These are phyloP conservation scores for Nesometra sesokonis DNA, from an alignment of 35 echinoderm and acorn worm species.

Conservation along the genomic window DNA sequence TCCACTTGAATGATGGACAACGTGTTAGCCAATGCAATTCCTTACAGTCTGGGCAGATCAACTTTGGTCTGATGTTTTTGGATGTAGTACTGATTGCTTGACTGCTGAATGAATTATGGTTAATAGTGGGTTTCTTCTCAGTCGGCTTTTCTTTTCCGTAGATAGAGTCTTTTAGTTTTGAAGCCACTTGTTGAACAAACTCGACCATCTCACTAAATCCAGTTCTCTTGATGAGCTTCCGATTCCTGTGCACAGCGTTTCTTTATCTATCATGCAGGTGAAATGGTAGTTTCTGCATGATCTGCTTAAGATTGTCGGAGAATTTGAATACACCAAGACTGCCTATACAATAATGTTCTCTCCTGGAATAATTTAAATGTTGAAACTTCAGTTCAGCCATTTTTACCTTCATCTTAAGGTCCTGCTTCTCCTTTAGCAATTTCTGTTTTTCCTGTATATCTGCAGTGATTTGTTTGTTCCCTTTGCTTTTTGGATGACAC, in stretches of 20 bases:
- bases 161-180: conserved; percentile 21
- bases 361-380: not conserved
- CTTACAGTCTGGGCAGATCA: not conserved
- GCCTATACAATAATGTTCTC: conserved; percentile 16
- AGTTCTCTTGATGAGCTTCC: conserved; percentile 3
- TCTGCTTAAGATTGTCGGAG: conserved; percentile 8
- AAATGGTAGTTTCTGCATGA: conserved; percentile 9
- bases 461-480: not conserved
- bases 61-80: not conserved
- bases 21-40: not conserved
- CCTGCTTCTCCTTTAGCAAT: conserved; percentile 9
- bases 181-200: not conserved
- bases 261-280: conserved; percentile 39
- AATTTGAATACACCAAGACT: conserved; percentile 14
- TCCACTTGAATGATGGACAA: not conserved
- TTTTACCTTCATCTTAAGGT: conserved; percentile 18
- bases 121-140: not conserved
- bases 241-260: conserved; percentile 1
- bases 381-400: conserved; percentile 7
- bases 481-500: not conserved
- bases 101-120: not conserved
- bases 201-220: conserved; percentile 11
- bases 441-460: not conserved
- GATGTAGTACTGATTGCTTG: not conserved
- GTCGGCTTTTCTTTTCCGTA: conserved; percentile 8